These are phyloP conservation scores for Druon quercuslanigerum DNA, from an alignment of 1,140 invertebrate genomes.

Conservation along the genomic window DNA sequence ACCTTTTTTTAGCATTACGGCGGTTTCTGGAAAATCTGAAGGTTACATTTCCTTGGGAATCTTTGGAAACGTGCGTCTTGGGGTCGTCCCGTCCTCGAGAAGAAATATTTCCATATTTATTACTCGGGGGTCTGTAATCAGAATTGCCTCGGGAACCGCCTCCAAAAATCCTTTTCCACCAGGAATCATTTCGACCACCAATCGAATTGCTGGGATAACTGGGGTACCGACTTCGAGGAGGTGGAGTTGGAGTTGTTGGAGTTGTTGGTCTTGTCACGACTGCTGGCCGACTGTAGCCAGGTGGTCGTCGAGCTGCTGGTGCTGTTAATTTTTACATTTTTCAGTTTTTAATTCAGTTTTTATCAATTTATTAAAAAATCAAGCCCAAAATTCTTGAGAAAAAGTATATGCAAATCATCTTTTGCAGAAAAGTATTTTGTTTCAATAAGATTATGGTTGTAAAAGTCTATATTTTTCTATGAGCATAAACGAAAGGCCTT, in stretches of 20 bases:
- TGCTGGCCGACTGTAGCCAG: slow-evolving; percentile 43
- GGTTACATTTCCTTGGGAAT: slow-evolving; percentile 61
- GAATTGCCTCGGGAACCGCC: slow-evolving; percentile 43
- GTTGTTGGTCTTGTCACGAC: slow-evolving; percentile 42
- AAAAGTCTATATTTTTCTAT: too few species aligned
- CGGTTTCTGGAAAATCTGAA: slow-evolving; percentile 64
- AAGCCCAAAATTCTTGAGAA: slow-evolving; percentile 8
- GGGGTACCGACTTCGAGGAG: slow-evolving; percentile 58
- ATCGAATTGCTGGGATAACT: slow-evolving; percentile 59
- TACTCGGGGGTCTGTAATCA: slow-evolving; percentile 37
- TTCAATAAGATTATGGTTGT: too few species aligned
- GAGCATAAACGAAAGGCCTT: too few species aligned
- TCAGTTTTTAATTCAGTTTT: slow-evolving; percentile 30
- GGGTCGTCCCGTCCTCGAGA: slow-evolving; percentile 57
- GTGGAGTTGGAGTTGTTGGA: slow-evolving; percentile 61
- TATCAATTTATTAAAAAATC: slow-evolving; percentile 9
- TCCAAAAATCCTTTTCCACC: slow-evolving; percentile 62
- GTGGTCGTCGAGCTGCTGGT: slow-evolving; percentile 51
- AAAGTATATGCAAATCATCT: not conserved
- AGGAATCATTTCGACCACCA: slow-evolving; percentile 59
- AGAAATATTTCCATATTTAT: slow-evolving; percentile 34
- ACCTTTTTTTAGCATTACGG: slow-evolving; percentile 32
- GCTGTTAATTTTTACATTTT: slow-evolving; percentile 51
- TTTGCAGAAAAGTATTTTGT: not conserved
- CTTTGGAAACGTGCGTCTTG: slow-evolving; percentile 57